These are phyloP conservation scores for Lates japonicus DNA, from an alignment of 2,797 vertebrate species.

Conservation along the genomic window DNA sequence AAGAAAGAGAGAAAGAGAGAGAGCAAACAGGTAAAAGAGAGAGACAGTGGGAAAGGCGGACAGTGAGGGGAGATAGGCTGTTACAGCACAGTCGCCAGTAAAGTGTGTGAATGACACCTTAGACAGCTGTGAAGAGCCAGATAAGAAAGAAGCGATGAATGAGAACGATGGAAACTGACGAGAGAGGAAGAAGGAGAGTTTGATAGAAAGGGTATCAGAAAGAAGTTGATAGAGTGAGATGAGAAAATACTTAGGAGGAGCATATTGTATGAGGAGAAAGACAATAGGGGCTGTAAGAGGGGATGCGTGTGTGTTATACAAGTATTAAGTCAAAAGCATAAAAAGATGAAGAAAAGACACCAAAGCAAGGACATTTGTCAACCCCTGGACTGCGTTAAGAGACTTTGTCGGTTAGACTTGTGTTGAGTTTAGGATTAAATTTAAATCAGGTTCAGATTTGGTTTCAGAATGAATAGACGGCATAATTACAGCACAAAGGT, in stretches of 20 bases:
- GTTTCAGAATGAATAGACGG: background rate
- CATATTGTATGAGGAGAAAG: conserved; percentile 47
- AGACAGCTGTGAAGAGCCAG: conserved; percentile 69
- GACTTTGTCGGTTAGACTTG: background rate
- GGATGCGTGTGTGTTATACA: conserved; percentile 14
- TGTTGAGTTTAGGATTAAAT: conserved; percentile 1
- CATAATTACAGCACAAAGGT: background rate
- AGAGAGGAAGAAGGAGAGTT: conserved; percentile 43
- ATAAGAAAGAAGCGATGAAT: conserved; percentile 59
- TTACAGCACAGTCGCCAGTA: conserved; percentile 46
- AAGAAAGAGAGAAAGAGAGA: conserved; percentile 4
- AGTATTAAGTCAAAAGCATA: background rate
- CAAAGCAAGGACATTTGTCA: conserved; percentile 10
- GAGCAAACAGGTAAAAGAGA: conserved; percentile 29
- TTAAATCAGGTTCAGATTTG: background rate
- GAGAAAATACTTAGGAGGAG: conserved; percentile 49
- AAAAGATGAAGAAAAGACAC: conserved; percentile 27
- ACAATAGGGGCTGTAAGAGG: conserved; percentile 34
- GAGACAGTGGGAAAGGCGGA: conserved; percentile 18
- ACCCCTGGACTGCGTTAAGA: background rate
- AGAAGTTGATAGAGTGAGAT: conserved; percentile 51
- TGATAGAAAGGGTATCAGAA: conserved; percentile 66
- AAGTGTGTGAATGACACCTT: conserved; percentile 64
- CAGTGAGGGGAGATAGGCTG: conserved; percentile 29
- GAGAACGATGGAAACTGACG: conserved; percentile 48